Percentiles rank a stretch among this genome's conserved stretches.
Conservation (phyloP, 2,797 vertebrate genomes). For the Crypturellus tataupa region DNA sequence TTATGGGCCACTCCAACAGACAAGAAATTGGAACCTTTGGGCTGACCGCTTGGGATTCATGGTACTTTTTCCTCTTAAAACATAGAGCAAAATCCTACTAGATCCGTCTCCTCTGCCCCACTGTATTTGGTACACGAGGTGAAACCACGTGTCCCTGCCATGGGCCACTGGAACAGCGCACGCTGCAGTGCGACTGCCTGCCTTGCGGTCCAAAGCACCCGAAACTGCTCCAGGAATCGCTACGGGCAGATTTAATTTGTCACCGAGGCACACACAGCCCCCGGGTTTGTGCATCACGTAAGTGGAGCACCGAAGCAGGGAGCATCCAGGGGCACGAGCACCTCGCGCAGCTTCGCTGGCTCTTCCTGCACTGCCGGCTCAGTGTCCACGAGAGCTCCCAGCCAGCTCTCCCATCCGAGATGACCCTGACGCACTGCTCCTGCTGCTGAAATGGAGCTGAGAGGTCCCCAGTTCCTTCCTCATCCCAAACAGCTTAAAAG, state of each 20-base stretch:
- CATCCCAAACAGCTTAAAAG: background rate
- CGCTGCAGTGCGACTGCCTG: background rate
- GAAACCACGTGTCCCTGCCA: background rate
- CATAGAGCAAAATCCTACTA: background rate
- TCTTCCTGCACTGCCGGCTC: fast-evolving
- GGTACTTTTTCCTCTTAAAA: background rate
- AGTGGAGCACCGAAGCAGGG: background rate
- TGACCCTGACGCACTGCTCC: background rate
- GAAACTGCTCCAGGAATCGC: background rate
- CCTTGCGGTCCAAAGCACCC: background rate
- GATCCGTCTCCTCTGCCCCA: background rate
- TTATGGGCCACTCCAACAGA: background rate
- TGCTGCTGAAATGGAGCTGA: background rate
- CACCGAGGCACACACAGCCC: background rate
- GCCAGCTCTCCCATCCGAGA: background rate
- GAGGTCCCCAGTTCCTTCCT: background rate
- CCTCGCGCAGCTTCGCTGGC: background rate
- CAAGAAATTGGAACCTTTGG: background rate
- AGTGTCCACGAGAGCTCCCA: background rate
- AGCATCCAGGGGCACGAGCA: fast-evolving
- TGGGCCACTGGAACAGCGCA: background rate
- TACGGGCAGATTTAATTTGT: background rate
- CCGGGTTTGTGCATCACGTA: fast-evolving
- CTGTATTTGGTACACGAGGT: background rate
- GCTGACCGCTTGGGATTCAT: background rate